Conservation (phyloP, 1,140 invertebrate species). For the Physella acuta region DNA sequence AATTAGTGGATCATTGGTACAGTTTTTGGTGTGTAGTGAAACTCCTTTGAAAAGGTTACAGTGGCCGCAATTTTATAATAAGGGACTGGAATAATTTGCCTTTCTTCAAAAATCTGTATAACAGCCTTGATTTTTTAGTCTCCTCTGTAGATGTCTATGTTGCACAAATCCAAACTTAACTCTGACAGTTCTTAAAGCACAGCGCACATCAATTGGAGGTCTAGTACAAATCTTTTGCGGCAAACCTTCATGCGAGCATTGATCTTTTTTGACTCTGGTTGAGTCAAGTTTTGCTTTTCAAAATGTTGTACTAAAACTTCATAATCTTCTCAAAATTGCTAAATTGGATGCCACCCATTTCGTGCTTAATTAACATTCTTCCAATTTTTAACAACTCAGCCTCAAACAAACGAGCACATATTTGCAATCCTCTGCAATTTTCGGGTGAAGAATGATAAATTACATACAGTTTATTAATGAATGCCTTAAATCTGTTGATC, state of each 20-base stretch:
- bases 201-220: not conserved
- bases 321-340: not conserved
- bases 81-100: not conserved
- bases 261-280: not conserved
- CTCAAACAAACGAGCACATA: not conserved
- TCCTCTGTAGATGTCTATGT: not conserved
- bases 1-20: too few relatives aligned
- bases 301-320: not conserved
- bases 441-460: not conserved
- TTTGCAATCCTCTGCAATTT: not conserved
- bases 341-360: not conserved
- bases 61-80: too few relatives aligned
- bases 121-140: not conserved
- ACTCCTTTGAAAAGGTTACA: too few relatives aligned
- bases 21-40: too few relatives aligned
- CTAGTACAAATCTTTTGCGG: not conserved
- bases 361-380: not conserved
- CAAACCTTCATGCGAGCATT: not conserved
- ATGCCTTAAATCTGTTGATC: not conserved
- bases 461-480: not conserved
- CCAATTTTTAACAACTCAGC: not conserved
- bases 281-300: not conserved
- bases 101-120: slow-evolving; percentile 1
- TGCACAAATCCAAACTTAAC: not conserved
- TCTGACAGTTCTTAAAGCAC: not conserved